Evolutionary conservation across 1,140 invertebrate genomes (phyloP), one percentile per base, ranked within the genome.

Genomic region (Hyphantria cunea): DNA sequence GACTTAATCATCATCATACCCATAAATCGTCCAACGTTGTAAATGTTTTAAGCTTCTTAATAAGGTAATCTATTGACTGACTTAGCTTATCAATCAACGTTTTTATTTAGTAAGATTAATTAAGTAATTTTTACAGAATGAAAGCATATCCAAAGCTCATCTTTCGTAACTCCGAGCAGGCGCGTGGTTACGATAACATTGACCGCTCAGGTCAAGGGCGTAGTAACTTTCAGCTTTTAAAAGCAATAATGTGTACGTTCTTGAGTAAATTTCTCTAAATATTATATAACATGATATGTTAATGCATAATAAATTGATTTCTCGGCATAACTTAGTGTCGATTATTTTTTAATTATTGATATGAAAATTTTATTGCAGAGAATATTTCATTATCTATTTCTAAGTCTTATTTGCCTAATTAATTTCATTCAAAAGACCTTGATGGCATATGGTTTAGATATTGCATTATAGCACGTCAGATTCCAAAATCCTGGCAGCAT

Each of bases 191-290:
- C 14, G 44, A 47, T 34, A 37, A 60, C 56, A 60, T 51, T 60
- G 47, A 60, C 56, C 54, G 54, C 6, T 25, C 4, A 44, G 56
- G 37, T 60, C 56, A 60, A 60, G 56, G 56, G 12, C 47, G 25
- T 37, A 13, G 14, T 32, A 17, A 45, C 52, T 47, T 13, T 47
- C 32, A 25, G 45, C 31, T 13, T 48, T 10, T 25, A 6, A 17
- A 58, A 47, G 17, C 45, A 10, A 44, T 31, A 56, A 56, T 48
- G 44, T 58, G 34, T 49, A 44, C 17, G 17, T 25, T 25, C 8
- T 49, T 17, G 48, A 37, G 14, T 12, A 15, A 39, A 25, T 58
- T 54, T 54, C 14, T 11, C 34, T 10, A 4, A 41, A 15, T n/a
- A 0, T 9, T 17, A 37, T 13, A 4, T 31, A 10, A 3, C 33